Percentiles rank a stretch among this genome's conserved stretches.
These are phyloP conservation scores for Buphagus erythrorhynchus DNA, from an alignment of 2,797 vertebrate species.

Conservation along the genomic window DNA sequence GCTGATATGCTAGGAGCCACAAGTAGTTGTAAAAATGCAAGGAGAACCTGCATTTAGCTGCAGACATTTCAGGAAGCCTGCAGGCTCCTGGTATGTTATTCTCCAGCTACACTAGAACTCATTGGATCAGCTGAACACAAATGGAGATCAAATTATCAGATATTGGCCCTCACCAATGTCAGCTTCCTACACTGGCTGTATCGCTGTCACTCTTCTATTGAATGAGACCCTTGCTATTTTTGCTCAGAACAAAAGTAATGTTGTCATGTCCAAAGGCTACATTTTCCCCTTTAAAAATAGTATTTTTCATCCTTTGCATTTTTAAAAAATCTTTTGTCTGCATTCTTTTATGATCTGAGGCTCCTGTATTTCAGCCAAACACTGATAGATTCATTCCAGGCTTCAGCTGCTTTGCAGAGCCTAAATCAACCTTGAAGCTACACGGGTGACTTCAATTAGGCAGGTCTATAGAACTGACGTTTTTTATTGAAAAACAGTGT, in stretches of 20 bases:
- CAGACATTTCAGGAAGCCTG: slow-evolving; percentile 38
- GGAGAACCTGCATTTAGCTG: not conserved
- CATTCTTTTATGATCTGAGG: slow-evolving; percentile 48
- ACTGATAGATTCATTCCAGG: slow-evolving; percentile 48
- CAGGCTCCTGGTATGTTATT: slow-evolving; percentile 13
- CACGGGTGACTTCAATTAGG: slow-evolving; percentile 7
- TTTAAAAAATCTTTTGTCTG: slow-evolving; percentile 37
- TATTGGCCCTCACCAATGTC: not conserved
- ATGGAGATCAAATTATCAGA: slow-evolving; percentile 39
- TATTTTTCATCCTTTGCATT: slow-evolving; percentile 40
- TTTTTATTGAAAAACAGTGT: slow-evolving; percentile 56
- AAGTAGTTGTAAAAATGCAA: not conserved
- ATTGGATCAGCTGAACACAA: slow-evolving; percentile 22
- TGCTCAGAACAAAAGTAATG: slow-evolving; percentile 42
- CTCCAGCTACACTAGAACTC: not conserved
- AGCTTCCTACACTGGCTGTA: slow-evolving; percentile 12
- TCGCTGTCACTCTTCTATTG: not conserved
- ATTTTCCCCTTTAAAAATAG: slow-evolving; percentile 25
- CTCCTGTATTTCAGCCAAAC: slow-evolving; percentile 46
- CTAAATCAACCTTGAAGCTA: slow-evolving; percentile 47
- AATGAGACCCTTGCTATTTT: not conserved
- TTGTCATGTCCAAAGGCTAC: slow-evolving; percentile 38
- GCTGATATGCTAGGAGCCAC: not conserved
- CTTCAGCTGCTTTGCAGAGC: slow-evolving; percentile 58
- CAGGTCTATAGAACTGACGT: not conserved